Conservation (phyloP, 2,797 vertebrate species). For the Danio aesculapii region DNA sequence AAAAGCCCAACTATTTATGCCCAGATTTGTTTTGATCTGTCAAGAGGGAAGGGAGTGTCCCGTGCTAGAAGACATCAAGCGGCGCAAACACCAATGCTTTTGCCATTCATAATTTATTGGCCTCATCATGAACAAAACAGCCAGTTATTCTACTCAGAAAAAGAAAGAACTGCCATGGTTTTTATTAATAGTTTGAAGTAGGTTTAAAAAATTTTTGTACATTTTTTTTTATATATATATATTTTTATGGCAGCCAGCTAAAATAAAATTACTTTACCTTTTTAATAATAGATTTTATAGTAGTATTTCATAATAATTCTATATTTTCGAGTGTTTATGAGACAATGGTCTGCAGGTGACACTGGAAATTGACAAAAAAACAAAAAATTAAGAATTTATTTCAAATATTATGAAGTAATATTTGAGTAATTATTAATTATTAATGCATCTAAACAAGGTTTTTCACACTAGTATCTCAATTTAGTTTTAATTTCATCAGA, state of each 20-base stretch:
- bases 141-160: conserved; percentile 1
- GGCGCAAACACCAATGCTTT: conserved; percentile 6
- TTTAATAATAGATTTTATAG: no score
- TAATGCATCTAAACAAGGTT: no score
- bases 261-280: no score
- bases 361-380: not conserved
- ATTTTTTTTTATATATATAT: no score
- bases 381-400: not conserved
- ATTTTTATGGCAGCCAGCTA: no score
- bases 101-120: conserved; percentile 35
- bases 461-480: no score
- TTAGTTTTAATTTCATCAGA: no score
- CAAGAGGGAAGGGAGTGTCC: conserved; percentile 25
- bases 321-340: not conserved
- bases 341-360: not conserved
- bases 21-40: conserved; percentile 27
- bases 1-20: conserved; percentile 15
- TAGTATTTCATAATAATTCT: no score
- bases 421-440: no score
- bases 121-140: not conserved
- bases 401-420: not conserved
- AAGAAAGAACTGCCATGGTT: not conserved
- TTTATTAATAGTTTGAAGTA: no score
- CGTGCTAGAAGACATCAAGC: conserved; percentile 21
- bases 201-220: no score